Evolutionary conservation across 2,797 vertebrate genomes (phyloP), one percentile per base, ranked within the genome.

Genomic region (Parotocinclus haroldoi): DNA sequence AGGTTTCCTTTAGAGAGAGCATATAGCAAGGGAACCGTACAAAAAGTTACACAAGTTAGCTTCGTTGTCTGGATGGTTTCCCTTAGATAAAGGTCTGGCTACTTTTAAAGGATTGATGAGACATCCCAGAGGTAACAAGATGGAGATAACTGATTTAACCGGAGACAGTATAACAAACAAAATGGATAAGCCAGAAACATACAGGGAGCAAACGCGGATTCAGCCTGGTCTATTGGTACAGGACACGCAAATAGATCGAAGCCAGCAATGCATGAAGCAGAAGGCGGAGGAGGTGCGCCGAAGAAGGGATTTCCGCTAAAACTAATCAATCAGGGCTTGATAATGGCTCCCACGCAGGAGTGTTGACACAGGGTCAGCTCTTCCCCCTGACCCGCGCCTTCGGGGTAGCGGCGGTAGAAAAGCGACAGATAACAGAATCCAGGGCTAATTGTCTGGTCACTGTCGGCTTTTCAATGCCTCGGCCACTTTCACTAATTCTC

Each of bases 271-370:
- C 48, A 76, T 10, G 66, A 61, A 78, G 78, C 61, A 87, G 76
- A 75, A 85, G 80, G 86, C 82, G 84, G 84, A 82, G 72, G 69
- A 72, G 76, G 44, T 40, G 77, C 75, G 72, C 80, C 51, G 82
- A 87, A 78, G 85, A 87, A 83, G 87, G 83, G 87, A 90, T 91
- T 90, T 91, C 89, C 89, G 86, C 87, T 89, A 77, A 81, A 83
- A 84, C 87, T 89, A 91, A 91, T 92, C 91, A 90, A 91, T 92
- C 91, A 92, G 88, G 72, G 83, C 71, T 76, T 86, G 86, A 91
- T 91, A 92, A 91, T 90, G 87, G 88, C 82, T 88, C 85, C 87
- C 86, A 88, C 88, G 85, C 86, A 81, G 88, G 76, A 87, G 86
- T 85, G 89, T 86, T 86, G 87, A 88, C 89, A 84, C 86, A 78